Percentiles rank a stretch among this genome's conserved stretches.
Evolutionary conservation across 1,140 invertebrate genomes (phyloP).

Genomic region (Aphidius ervi): DNA sequence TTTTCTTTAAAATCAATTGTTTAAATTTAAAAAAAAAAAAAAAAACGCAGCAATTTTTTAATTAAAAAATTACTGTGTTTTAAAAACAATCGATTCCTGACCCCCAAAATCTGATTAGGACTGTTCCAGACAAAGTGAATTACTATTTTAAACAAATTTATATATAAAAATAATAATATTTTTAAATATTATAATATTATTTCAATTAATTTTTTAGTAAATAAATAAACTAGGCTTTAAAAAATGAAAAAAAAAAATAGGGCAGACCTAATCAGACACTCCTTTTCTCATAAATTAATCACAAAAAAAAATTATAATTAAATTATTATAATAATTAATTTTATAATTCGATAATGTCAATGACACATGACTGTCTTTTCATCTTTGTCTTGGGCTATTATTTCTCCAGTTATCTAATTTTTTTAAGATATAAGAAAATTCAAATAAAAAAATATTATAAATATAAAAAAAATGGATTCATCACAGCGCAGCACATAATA

Average conservation of each 20-base stretch:
- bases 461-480: no score
- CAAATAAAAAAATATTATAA: no score
- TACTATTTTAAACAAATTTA: constrained; percentile 33
- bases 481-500: no score
- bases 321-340: constrained; percentile 3
- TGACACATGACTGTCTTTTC: background rate
- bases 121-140: constrained; percentile 50
- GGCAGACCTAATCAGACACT: constrained; percentile 52
- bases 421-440: no score
- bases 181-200: background rate
- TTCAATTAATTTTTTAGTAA: background rate
- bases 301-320: constrained; percentile 4
- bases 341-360: background rate
- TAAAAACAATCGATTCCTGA: constrained; percentile 29
- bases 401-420: no score
- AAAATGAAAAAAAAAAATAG: background rate
- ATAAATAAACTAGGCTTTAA: background rate
- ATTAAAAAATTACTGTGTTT: constrained; percentile 46
- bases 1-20: constrained; percentile 38
- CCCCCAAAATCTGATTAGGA: constrained; percentile 52
- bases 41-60: constrained; percentile 44
- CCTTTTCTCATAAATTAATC: constrained; percentile 25
- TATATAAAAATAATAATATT: constrained; percentile 16
- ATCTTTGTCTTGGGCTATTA: background rate
- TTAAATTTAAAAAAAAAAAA: constrained; percentile 19